A percentile compares a stretch with the other conserved stretches of the same genome.
Conservation (phyloP, 2,888 invertebrate species). For the Amblyteles armatorius region DNA sequence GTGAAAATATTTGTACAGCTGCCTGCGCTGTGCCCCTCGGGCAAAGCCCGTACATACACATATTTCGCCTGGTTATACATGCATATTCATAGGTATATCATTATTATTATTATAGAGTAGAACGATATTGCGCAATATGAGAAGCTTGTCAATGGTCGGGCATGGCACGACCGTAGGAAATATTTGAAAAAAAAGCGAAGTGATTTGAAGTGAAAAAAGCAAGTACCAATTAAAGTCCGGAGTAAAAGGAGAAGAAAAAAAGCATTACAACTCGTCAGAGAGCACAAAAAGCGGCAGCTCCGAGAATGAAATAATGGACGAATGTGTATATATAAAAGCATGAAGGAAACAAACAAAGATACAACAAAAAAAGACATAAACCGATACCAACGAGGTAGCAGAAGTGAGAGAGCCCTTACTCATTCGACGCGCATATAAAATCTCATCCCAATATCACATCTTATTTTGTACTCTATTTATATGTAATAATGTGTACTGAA, state of each 20-base stretch:
- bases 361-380: constrained; percentile 63
- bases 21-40: constrained; percentile 24
- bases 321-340: constrained; percentile 74
- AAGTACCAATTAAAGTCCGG: constrained; percentile 35
- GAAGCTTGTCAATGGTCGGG: constrained; percentile 31
- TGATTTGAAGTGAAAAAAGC: constrained; percentile 15
- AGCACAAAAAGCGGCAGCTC: constrained; percentile 44
- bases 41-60: constrained; percentile 4
- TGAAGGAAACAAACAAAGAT: constrained; percentile 64
- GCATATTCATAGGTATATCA: constrained; percentile 31
- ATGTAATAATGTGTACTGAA: constrained; percentile 71
- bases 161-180: background rate
- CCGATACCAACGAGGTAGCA: constrained; percentile 17
- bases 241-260: constrained; percentile 10
- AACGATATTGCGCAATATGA: constrained; percentile 37
- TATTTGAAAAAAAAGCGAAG: constrained; percentile 41
- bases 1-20: constrained; percentile 55
- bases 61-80: constrained; percentile 26
- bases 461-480: constrained; percentile 83
- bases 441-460: constrained; percentile 77
- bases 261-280: background rate
- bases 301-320: constrained; percentile 65
- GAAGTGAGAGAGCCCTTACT: constrained; percentile 6
- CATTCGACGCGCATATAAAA: constrained; percentile 69
- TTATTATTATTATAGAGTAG: constrained; percentile 45